phyloP scores from a whole-genome alignment of 2,797 vertebrate species.

The Pipistrellus kuhlii region DNA sequence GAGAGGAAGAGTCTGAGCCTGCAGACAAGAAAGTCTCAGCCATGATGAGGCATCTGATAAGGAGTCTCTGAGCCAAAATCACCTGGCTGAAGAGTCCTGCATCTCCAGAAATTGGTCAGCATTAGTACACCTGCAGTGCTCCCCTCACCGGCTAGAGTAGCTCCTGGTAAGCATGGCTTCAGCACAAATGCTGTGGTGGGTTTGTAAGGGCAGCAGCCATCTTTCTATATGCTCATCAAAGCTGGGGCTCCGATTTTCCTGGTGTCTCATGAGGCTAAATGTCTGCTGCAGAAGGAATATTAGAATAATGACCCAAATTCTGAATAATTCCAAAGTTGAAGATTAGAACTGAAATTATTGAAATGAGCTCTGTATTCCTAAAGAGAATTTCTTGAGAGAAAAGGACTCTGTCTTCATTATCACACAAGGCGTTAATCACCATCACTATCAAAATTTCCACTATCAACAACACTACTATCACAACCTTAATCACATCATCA shows the following conservation, averaged over 20 bases:
- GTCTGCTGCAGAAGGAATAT: conserved; percentile 7
- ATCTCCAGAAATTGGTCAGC: not conserved
- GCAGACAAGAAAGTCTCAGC: not conserved
- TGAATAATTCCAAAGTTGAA: conserved; percentile 1
- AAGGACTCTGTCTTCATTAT: not conserved
- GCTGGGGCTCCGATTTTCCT: not conserved
- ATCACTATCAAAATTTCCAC: not conserved
- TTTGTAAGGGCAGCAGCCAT: not conserved
- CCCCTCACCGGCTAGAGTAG: too few relatives aligned
- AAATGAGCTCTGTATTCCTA: not conserved
- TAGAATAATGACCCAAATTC: not conserved
- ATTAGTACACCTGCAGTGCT: not conserved
- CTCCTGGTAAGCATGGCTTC: not conserved
- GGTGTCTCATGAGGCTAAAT: not conserved
- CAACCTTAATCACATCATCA: not conserved
- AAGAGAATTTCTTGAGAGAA: conserved; percentile 16
- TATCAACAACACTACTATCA: not conserved
- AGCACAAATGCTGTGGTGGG: not conserved
- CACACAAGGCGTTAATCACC: not conserved
- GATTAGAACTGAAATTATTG: not conserved
- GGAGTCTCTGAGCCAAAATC: not conserved
- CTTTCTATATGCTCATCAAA: not conserved
- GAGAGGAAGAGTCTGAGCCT: not conserved
- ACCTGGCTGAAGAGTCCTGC: not conserved
- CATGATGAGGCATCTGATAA: not conserved